These are phyloP conservation scores for Leptinotarsa texana DNA, from an alignment of 1,140 invertebrate species.

Conservation along the genomic window DNA sequence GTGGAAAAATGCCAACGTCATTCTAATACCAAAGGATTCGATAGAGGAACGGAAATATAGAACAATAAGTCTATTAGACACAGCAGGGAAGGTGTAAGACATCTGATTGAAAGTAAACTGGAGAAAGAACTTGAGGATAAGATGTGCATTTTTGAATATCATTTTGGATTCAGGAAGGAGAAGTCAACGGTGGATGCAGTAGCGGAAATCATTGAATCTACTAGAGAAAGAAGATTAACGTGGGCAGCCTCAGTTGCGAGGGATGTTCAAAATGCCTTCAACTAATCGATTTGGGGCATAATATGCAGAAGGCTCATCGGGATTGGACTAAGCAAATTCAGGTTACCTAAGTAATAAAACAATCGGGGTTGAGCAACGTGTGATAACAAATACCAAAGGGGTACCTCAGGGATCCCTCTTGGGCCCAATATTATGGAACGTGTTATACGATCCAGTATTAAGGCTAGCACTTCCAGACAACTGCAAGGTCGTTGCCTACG, in stretches of 20 bases:
- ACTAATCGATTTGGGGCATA: neutral
- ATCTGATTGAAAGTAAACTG: neutral
- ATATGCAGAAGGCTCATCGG: neutral
- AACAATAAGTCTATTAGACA: slow-evolving; percentile 16
- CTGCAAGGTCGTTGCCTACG: neutral
- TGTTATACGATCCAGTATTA: neutral
- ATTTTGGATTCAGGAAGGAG: neutral
- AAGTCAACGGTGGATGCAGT: neutral
- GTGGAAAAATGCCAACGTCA: slow-evolving; percentile 15
- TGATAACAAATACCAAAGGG: neutral
- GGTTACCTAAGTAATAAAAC: neutral
- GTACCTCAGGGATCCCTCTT: no score
- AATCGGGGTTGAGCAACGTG: neutral
- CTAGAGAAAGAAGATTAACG: neutral
- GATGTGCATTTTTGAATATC: neutral
- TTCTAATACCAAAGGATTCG: slow-evolving; percentile 9
- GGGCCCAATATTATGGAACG: neutral
- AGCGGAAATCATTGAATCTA: neutral
- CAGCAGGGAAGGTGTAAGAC: slow-evolving; percentile 17
- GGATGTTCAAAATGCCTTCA: neutral
- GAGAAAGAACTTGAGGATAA: neutral
- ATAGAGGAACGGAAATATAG: slow-evolving; percentile 4
- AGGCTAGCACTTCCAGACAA: neutral
- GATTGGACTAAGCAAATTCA: neutral
- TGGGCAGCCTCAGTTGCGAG: neutral